A percentile compares a stretch with the other conserved stretches of the same genome.
Conservation (phyloP, 2,888 invertebrate species). For the Achlya flavicornis region DNA sequence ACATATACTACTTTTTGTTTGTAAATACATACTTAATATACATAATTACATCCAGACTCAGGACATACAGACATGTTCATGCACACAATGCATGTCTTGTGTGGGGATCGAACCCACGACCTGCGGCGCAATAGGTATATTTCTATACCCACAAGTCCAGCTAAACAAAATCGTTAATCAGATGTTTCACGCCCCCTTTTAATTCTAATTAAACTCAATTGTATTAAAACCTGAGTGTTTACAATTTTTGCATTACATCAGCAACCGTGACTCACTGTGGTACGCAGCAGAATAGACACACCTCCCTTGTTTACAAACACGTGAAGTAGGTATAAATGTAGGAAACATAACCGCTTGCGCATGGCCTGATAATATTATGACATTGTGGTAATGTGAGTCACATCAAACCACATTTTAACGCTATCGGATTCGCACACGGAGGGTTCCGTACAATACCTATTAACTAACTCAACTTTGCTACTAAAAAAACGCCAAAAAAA, state of each 20-base stretch:
- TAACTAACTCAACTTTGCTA: too few relatives aligned
- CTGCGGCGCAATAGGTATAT: too few relatives aligned
- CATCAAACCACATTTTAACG: neutral
- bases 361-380: neutral
- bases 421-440: too few relatives aligned
- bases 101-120: too few relatives aligned
- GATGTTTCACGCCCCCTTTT: slow-evolving; percentile 2
- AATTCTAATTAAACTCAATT: neutral
- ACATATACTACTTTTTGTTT: too few relatives aligned
- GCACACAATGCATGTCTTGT: too few relatives aligned
- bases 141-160: too few relatives aligned
- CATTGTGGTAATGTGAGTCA: neutral
- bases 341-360: neutral
- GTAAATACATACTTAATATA: too few relatives aligned
- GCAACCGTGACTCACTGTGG: slow-evolving; percentile 25
- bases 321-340: neutral
- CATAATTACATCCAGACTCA: too few relatives aligned
- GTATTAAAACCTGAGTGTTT: slow-evolving; percentile 40
- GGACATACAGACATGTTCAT: too few relatives aligned
- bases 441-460: too few relatives aligned
- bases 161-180: neutral
- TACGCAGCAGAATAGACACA: slow-evolving; percentile 40
- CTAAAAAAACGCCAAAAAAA: too few relatives aligned
- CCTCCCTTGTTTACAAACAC: slow-evolving; percentile 47
- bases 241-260: slow-evolving; percentile 30